Evolutionary conservation across 2,888 invertebrate genomes (phyloP), one percentile per base, ranked within the genome.

Genomic region (Aphidius colemani): DNA sequence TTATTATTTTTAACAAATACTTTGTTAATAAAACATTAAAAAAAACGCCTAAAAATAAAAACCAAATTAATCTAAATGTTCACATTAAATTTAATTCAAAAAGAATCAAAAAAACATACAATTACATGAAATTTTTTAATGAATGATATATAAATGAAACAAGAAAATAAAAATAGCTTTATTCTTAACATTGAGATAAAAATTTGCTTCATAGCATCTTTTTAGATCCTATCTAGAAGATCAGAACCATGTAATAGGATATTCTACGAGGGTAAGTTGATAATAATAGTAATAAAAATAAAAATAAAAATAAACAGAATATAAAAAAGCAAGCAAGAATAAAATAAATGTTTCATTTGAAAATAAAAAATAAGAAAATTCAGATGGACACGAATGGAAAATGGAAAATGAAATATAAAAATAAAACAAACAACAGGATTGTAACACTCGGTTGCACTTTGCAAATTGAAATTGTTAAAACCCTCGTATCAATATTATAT

Each of bases 391-490:
- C 46, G 41, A 46, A 11, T 57, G 39, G 45, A 53, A 61, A 45
- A 58, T 6, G 30, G 7, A n/a, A 48, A 49, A 10, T 48, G 7
- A 58, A 46, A 40, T 39, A 18, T 30, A 61, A 48, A 45, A 46
- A 53, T 53, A 45, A 45, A 57, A 10, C 6, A 57, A 39, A 46
- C 45, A 46, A 39, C 40, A 48, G 46, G 57, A 46, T 57, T 57
- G 46, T 46, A 11, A 57, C 57, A 57, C 57, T 45, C 40, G 57
- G 57, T n/a, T 45, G 39, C 61, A 61, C 53, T 61, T 61, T 13
- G 48, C 53, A 61, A 53, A 61, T 61, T 61, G 61, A 61, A 61
- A 61, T 48, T 45, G 39, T 51, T 46, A 46, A 61, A 61, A 53
- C 46, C 53, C 48, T 53, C 53, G 49, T 61, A 61, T 61, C 53